These are phyloP conservation scores for Lepidotrigona ventralis DNA, from an alignment of 1,140 invertebrate species.

Conservation along the genomic window DNA sequence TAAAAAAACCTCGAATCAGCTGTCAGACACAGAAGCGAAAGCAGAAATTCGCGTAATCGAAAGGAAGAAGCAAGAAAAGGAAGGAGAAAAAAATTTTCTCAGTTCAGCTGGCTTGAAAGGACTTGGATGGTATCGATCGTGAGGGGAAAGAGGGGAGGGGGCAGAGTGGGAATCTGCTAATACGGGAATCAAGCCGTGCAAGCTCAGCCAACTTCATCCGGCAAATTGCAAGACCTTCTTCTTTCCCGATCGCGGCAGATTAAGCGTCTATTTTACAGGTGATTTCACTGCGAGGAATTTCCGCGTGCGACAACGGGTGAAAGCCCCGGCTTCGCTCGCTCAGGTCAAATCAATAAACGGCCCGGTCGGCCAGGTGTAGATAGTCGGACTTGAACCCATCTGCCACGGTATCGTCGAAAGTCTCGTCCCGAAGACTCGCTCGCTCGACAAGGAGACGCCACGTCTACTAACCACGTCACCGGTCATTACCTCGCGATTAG, in stretches of 20 bases:
- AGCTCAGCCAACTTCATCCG: conserved; percentile 21
- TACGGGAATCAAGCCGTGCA: not conserved
- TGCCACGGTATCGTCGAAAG: no score
- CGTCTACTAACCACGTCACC: not conserved
- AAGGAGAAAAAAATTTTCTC: not conserved
- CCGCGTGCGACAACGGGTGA: conserved; percentile 33
- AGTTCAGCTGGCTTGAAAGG: not conserved
- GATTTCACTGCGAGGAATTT: conserved; percentile 42
- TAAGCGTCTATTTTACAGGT: conserved; percentile 44
- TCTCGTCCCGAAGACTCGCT: not conserved
- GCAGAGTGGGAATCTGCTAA: not conserved
- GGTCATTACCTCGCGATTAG: not conserved
- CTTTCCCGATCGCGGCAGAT: conserved; percentile 32
- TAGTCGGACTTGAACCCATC: not conserved
- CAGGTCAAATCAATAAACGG: conserved; percentile 43
- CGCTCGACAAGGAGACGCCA: not conserved
- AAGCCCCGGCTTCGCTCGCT: conserved; percentile 8
- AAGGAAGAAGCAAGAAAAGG: no score
- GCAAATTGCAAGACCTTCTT: conserved; percentile 26
- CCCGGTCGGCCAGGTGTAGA: no score
- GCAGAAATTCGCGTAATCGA: not conserved
- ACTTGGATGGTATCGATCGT: not conserved
- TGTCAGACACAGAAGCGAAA: not conserved
- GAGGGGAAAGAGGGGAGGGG: not conserved
- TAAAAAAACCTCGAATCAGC: not conserved